Conservation (phyloP, 2,113 vertebrate genomes). For the Apus apus region DNA sequence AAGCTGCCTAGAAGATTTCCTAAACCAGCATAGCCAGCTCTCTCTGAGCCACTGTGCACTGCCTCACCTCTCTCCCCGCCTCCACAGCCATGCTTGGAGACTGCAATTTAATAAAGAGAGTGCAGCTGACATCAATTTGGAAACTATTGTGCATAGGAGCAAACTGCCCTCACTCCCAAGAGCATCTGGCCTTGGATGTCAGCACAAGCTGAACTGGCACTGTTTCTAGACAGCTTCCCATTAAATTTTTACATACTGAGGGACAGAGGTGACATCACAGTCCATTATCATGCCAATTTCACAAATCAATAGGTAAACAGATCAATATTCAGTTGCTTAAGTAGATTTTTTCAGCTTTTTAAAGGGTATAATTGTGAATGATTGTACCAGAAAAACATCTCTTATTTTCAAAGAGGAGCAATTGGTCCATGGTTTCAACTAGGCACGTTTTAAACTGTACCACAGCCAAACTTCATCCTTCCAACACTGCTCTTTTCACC, state of each 20-base stretch:
- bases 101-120: background rate
- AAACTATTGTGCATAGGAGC: background rate
- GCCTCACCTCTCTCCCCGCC: background rate
- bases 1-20: background rate
- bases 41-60: accelerated
- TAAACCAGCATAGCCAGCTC: accelerated
- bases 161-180: background rate
- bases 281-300: background rate
- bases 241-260: background rate
- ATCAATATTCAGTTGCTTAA: background rate
- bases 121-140: background rate
- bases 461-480: background rate
- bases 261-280: background rate
- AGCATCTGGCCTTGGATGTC: background rate
- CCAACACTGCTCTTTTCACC: background rate
- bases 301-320: background rate
- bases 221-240: background rate
- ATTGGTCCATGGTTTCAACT: background rate
- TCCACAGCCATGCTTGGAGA: background rate
- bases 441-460: background rate
- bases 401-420: background rate
- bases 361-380: background rate
- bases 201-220: background rate
- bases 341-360: background rate
- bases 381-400: background rate